A percentile compares a stretch with the other conserved stretches of the same genome.
Conservation (phyloP, 1,140 invertebrate species). For the Parasteatoda tepidariorum region DNA sequence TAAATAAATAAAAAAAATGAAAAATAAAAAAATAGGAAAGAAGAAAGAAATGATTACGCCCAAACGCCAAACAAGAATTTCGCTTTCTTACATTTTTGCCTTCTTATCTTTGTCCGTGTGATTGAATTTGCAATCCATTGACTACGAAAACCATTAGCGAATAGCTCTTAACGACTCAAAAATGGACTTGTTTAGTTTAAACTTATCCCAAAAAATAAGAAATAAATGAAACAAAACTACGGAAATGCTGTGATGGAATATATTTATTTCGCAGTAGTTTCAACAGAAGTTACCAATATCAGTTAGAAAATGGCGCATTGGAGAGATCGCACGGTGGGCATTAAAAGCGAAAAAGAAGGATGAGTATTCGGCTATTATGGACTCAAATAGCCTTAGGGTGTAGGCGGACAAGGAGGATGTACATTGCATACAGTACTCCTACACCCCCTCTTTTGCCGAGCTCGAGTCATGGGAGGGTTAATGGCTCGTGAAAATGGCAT, state of each 20-base stretch:
- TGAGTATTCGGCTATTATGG: conserved; percentile 43
- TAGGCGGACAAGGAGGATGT: neutral
- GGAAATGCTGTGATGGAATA: conserved; percentile 9
- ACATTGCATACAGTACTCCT: conserved; percentile 9
- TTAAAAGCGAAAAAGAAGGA: conserved; percentile 45
- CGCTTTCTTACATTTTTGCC: neutral
- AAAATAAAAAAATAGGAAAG: no score
- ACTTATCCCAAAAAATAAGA: neutral
- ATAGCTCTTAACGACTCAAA: conserved; percentile 47
- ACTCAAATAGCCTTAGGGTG: conserved; percentile 35
- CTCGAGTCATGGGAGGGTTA: conserved; percentile 47
- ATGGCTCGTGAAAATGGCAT: conserved; percentile 60
- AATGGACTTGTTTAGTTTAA: conserved; percentile 40
- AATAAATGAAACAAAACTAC: conserved; percentile 12
- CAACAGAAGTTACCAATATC: conserved; percentile 26
- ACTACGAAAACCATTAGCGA: conserved; percentile 48
- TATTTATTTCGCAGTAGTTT: neutral
- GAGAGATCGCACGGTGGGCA: conserved; percentile 17
- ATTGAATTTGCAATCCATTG: conserved; percentile 57
- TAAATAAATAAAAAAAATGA: conserved; percentile 28
- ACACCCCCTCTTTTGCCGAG: neutral
- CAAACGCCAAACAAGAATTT: no score
- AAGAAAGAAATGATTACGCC: no score
- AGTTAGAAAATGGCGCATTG: neutral
- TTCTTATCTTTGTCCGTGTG: conserved; percentile 18